Evolutionary conservation across 53 echinoderm and acorn worm genomes (phyloP).

Genomic region (Pentamera pediparva): DNA sequence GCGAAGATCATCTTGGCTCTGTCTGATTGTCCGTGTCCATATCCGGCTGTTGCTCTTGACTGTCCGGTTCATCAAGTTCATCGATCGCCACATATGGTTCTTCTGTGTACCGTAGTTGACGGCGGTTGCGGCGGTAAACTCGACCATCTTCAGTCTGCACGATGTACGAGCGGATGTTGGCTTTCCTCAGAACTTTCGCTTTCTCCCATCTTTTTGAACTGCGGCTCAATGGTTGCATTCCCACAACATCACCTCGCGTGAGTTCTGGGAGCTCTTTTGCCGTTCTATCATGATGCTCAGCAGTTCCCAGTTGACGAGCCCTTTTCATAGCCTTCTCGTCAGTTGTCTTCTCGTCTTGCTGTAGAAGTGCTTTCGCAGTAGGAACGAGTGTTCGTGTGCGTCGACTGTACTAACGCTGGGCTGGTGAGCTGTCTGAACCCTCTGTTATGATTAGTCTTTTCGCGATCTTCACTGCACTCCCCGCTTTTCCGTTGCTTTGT

Average conservation of each 20-base stretch:
- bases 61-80: too few species aligned
- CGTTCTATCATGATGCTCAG: conserved; percentile 23
- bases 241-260: conserved; percentile 4
- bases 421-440: conserved; percentile 46
- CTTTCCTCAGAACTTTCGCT: conserved; percentile 21
- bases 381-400: conserved; percentile 38
- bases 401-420: conserved; percentile 44
- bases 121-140: too few species aligned
- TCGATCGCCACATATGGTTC: too few species aligned
- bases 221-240: conserved; percentile 2
- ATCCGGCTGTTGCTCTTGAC: too few species aligned
- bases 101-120: too few species aligned
- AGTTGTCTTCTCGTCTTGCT: conserved; percentile 5
- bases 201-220: too few species aligned
- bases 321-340: too few species aligned
- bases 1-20: too few species aligned
- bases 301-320: too few species aligned
- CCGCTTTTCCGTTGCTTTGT: conserved; percentile 57
- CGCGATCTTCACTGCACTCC: conserved; percentile 26
- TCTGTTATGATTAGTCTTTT: conserved; percentile 36
- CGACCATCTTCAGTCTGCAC: too few species aligned
- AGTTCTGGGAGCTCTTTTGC: conserved; percentile 19
- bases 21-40: too few species aligned
- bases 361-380: conserved; percentile 30
- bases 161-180: conserved; percentile 47